Evolutionary conservation across 2,797 vertebrate species (phyloP), one percentile per base, ranked within the genome.

Genomic region (Smutsia temminckii): DNA sequence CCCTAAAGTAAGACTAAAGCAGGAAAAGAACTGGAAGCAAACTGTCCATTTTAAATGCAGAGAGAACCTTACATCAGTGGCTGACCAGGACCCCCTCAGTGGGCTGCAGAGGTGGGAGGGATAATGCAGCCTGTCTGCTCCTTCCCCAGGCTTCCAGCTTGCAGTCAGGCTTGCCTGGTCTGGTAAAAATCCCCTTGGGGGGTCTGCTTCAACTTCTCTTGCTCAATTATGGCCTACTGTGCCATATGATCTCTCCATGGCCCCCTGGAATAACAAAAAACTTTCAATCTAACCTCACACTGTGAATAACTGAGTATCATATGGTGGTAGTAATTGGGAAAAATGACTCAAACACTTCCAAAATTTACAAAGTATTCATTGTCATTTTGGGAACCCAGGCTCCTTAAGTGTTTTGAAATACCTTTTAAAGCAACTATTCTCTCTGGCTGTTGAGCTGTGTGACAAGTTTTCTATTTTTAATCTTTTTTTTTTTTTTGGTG

Each of bases 241-340:
- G 71, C 91, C 93, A 84, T 95, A 91, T 96, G 93, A 96, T 95
- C 89, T 93, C 89, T 86, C 61, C 59, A 51, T 2, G 29, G 42
- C 78, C 40, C 94, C 86, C 83, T 80, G 80, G 75, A 97, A 95
- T 68, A 93, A 89, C 81, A 18, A 87, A 92, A 93, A 90, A 23
- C 87, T 95, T 95, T 95, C 93, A 93, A 94, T 94, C 77, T 96
- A 84, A 51, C 32, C 40, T 96, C 96, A 97, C 61, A 74, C 95
- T 97, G 96, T 95, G 96, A 95, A 85, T 80, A 93, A 68, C 75
- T n/a, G 66, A 84, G 85, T 51, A 84, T 96, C 94, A 87, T 91
- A 80, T 57, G 66, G 94, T 55, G 71, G 55, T 57, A 94, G 90
- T 97, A 97, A 97, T 96, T 97, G 90, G 79, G 71, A 83, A 96